Base-by-base conservation (phyloP, 2,888 invertebrate genomes). In the Clitarchus hookeri region DNA sequence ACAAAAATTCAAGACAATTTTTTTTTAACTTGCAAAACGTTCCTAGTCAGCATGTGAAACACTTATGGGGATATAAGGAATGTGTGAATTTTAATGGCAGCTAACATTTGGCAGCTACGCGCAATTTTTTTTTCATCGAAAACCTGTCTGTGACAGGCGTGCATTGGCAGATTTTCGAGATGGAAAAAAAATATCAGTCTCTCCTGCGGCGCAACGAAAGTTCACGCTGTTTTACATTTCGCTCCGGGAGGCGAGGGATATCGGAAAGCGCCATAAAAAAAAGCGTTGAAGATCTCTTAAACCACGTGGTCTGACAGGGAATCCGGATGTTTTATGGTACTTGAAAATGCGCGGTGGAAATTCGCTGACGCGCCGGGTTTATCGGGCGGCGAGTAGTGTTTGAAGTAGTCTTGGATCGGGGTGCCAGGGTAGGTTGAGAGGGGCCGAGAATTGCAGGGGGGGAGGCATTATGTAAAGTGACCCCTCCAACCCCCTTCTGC, bases 391-490 rank as follows among this genome's bases (percentile, higher is more conserved):
- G 82, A 82, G 82, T 44, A n/a, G 82, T 82, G 44, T 82, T 82
- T 82, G 27, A 82, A 82, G 82, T 82, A 82, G 36, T 82, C 82
- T 36, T 82, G 36, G 27, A 27, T 82, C 26, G 25, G 82, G 82
- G 9, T 19, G 36, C 36, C 9, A 82, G 65, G 65, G 23, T 65
- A 23, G 65, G n/a, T 0, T 23, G 65, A 65, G 65, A 19, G 8
- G 19, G 65, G 53, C 4, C 4, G 53, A 19, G 53, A 53, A 19
- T 2, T 23, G 65, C 16, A 65, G 65, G 65, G 65, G 16, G 1
- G 65, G 65, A n/a, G n/a, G 65, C 11, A 65, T 65, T 82, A 82
- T 82, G 82, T 82, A 36, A 82, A 82, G 82, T 82, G 82, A 44
- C 36, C 36, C 36, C 19, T 13, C 82, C 36, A 13, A n/a, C 79